Percentiles rank a stretch among this genome's conserved stretches.
phyloP scores from a whole-genome alignment of 2,888 invertebrate genomes.

The Hypomecis atomaria region DNA sequence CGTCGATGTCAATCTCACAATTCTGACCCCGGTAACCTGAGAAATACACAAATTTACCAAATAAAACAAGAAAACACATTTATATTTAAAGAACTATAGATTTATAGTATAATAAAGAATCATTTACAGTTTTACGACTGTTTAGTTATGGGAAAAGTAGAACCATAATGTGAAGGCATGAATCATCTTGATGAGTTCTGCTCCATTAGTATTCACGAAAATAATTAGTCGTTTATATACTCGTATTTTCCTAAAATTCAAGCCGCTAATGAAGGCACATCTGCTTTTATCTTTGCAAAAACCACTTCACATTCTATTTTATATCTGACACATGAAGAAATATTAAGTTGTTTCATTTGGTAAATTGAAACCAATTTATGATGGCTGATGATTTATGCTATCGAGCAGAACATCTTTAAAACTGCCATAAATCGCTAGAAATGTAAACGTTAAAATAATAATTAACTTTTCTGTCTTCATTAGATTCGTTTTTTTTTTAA shows the following conservation, averaged over 20 bases:
- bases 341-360: constrained; percentile 38
- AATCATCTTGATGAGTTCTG: constrained; percentile 34
- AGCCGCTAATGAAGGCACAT: constrained; percentile 35
- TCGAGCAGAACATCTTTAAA: constrained; percentile 27
- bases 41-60: constrained; percentile 12
- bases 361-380: constrained; percentile 35
- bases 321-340: constrained; percentile 31
- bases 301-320: constrained; percentile 15
- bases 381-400: constrained; percentile 37
- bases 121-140: constrained; percentile 26
- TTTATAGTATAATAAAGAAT: constrained; percentile 29
- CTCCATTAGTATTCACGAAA: constrained; percentile 28
- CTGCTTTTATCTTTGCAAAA: constrained; percentile 36
- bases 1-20: constrained; percentile 96
- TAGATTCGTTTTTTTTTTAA: background rate
- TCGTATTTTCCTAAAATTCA: constrained; percentile 34
- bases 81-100: constrained; percentile 20
- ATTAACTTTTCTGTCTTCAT: constrained; percentile 18
- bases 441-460: constrained; percentile 24
- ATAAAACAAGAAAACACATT: constrained; percentile 15
- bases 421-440: constrained; percentile 23
- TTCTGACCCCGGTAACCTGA: constrained; percentile 92
- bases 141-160: constrained; percentile 28
- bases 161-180: constrained; percentile 25
- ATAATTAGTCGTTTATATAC: constrained; percentile 39